These are phyloP conservation scores for Dryobates pubescens DNA, from an alignment of 2,797 vertebrate genomes.

Conservation along the genomic window DNA sequence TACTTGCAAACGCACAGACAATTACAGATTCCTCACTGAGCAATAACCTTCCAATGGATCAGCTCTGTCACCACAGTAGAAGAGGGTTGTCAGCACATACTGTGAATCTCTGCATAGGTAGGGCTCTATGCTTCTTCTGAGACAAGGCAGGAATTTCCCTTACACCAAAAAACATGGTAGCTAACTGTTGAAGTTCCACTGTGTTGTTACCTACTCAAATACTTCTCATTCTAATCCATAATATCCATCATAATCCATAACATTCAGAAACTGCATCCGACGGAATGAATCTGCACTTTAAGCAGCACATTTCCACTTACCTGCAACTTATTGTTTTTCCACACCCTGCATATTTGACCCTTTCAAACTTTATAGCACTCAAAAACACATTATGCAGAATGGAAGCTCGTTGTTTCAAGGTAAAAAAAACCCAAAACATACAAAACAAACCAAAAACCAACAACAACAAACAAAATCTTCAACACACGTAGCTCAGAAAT, in stretches of 20 bases:
- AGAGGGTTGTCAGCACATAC: neutral
- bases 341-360: neutral
- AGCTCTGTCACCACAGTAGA: constrained; percentile 18
- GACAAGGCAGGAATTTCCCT: neutral
- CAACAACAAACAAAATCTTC: neutral
- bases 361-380: neutral
- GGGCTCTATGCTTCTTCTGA: neutral
- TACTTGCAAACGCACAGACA: neutral
- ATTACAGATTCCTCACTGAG: neutral
- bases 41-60: constrained; percentile 1
- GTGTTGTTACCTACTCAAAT: neutral
- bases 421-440: neutral
- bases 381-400: neutral
- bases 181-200: neutral
- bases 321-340: neutral
- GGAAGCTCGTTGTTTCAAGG: neutral
- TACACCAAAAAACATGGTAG: neutral
- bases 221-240: neutral
- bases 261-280: neutral
- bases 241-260: neutral
- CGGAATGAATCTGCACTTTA: neutral
- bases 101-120: neutral
- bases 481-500: neutral
- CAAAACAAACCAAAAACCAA: too few relatives aligned
- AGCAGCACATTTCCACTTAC: neutral